phyloP scores from a whole-genome alignment of 1,140 invertebrate genomes.

The Chelonus insularis region DNA sequence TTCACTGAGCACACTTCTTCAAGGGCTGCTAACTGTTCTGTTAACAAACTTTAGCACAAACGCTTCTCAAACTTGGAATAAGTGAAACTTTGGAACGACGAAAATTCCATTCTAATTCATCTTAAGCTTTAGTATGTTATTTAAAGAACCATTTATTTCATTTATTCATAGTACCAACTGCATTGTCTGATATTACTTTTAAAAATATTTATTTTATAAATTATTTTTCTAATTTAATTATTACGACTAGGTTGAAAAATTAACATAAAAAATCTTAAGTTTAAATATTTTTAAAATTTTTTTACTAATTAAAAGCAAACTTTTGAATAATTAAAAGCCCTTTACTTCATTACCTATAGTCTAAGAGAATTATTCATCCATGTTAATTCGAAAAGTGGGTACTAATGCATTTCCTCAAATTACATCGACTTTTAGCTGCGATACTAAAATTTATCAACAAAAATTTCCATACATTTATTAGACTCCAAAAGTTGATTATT shows the following conservation, averaged over 20 bases:
- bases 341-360: no score
- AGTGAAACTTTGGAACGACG: slow-evolving; percentile 26
- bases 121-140: background rate
- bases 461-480: background rate
- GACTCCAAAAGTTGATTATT: no score
- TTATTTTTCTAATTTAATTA: background rate
- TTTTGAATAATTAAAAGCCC: no score
- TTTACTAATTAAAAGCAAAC: no score
- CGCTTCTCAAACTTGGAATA: slow-evolving; percentile 23
- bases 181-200: no score
- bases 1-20: slow-evolving; percentile 10
- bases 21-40: background rate
- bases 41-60: slow-evolving; percentile 18
- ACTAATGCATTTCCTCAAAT: no score
- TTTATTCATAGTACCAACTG: background rate
- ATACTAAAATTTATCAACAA: background rate
- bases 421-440: no score
- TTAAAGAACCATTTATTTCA: background rate
- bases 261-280: no score
- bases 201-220: background rate
- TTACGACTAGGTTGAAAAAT: no score
- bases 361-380: no score
- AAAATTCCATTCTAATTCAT: slow-evolving; percentile 18
- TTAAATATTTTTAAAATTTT: no score
- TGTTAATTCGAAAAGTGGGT: no score